Conservation (phyloP, 2,888 invertebrate genomes). For the Diadegma fenestrale region DNA sequence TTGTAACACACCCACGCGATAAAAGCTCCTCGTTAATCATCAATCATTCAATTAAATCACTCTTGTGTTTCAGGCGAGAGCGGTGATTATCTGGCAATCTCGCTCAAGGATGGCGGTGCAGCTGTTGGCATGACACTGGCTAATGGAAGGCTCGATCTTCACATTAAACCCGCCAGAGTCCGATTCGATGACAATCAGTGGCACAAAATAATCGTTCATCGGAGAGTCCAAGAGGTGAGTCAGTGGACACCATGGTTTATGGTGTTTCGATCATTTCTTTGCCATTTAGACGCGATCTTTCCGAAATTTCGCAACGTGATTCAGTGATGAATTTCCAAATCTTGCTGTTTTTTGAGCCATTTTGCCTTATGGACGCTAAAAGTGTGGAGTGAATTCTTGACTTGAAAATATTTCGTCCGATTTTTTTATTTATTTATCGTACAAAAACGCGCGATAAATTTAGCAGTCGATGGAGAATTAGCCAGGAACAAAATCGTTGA, state of each 20-base stretch:
- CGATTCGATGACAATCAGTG: slow-evolving; percentile 98
- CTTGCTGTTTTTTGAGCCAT: background rate
- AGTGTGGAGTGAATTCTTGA: background rate
- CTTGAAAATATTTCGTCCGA: background rate
- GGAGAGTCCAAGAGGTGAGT: slow-evolving; percentile 95
- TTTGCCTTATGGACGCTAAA: too few relatives aligned
- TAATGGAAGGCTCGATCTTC: slow-evolving; percentile 95
- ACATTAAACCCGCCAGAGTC: slow-evolving; percentile 94
- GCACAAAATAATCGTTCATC: slow-evolving; percentile 96
- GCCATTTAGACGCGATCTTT: background rate
- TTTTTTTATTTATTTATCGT: slow-evolving; percentile 6
- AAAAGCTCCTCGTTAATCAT: slow-evolving; percentile 23
- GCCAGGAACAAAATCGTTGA: slow-evolving; percentile 57
- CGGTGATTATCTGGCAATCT: slow-evolving; percentile 95
- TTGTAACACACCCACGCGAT: background rate
- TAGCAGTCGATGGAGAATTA: slow-evolving; percentile 57
- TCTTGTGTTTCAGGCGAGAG: slow-evolving; percentile 90
- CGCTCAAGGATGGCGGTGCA: slow-evolving; percentile 95
- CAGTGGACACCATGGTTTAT: background rate
- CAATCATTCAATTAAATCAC: slow-evolving; percentile 42
- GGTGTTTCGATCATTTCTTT: background rate
- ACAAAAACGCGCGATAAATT: slow-evolving; percentile 37
- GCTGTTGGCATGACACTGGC: slow-evolving; percentile 96
- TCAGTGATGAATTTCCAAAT: too few relatives aligned
- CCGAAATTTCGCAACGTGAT: background rate